Evolutionary conservation across 2,797 vertebrate species (phyloP), one percentile per base, ranked within the genome.

Genomic region (Clamator glandarius): DNA sequence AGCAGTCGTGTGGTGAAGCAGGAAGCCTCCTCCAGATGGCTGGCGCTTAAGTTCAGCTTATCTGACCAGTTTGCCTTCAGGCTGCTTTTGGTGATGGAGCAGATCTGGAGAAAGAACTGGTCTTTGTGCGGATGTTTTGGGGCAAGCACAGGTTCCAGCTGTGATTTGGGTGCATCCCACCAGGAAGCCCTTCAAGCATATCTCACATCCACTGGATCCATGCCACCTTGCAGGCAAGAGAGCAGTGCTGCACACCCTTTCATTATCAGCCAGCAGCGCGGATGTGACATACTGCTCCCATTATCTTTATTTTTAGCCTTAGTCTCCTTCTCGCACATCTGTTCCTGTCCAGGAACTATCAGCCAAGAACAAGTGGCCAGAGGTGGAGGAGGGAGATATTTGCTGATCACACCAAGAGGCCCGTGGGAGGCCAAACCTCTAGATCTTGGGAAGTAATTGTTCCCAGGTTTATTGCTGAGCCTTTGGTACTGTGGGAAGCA

Each of bases 291-390:
- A 15, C 70, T 79, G 85, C 89, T 92, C 55, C 77, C 73, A 24
- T 55, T 25, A 93, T 41, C 84, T 89, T 88, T 85, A 63, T 87
- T 93, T 95, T 82, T 82, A 92, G 90, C 70, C 63, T 86, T 80
- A 59, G 48, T 83, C 83, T 96, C 84, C 70, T 70, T 39, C 59
- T 93, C 54, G 58, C 59, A 82, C 91, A 89, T 86, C 90, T 96
- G 87, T 48, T 91, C 44, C 76, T 87, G 2, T 10, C 7, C 6
- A 6, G 55, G 33, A 44, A 82, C 69, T 58, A 7, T 54, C 74
- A 84, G 58, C 50, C 66, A 75, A 88, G 66, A 94, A 62, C 74
- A 28, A 81, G 74, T 50, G 90, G 88, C 76, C 58, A 74, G 77
- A 69, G 86, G 8, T 61, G 74, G 76, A 86, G 66, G 51, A 86